Conservation (phyloP, 2,888 invertebrate genomes). For the Miltochrista miniata region DNA sequence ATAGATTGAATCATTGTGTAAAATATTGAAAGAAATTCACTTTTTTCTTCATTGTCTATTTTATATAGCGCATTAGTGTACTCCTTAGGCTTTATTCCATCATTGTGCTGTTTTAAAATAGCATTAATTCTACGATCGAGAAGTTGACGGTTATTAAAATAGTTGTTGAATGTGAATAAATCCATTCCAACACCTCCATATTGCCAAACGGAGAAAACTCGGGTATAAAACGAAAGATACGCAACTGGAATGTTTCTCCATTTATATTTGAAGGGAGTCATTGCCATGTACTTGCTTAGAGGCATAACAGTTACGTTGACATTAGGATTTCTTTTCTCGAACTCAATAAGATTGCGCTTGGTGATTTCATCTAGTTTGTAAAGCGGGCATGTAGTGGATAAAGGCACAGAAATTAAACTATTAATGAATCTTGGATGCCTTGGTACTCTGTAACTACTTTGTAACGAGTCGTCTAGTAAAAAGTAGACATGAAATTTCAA, state of each 20-base stretch:
- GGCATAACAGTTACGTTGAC: conserved; percentile 66
- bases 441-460: conserved; percentile 33
- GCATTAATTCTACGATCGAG: conserved; percentile 49
- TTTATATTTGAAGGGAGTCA: conserved; percentile 72
- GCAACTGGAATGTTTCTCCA: conserved; percentile 75
- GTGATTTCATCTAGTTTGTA: conserved; percentile 42
- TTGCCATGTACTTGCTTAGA: conserved; percentile 71
- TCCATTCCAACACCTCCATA: conserved; percentile 79
- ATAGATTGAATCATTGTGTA: conserved; percentile 50
- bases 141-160: conserved; percentile 39
- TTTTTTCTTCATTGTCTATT: conserved; percentile 56
- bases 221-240: conserved; percentile 75
- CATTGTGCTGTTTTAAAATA: conserved; percentile 66
- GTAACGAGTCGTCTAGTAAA: conserved; percentile 62
- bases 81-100: conserved; percentile 58
- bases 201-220: conserved; percentile 81
- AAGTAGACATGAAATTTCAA: conserved; percentile 62
- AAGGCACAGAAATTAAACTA: conserved; percentile 43
- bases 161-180: conserved; percentile 50
- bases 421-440: conserved; percentile 50
- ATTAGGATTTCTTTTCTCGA: conserved; percentile 63
- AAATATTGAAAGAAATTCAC: conserved; percentile 51
- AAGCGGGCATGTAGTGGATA: conserved; percentile 26
- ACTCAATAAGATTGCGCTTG: conserved; percentile 48
- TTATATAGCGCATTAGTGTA: conserved; percentile 54